Percentiles rank a stretch among this genome's conserved stretches.
Conservation (phyloP, 2,888 invertebrate species). For the Melitaea athalia region DNA sequence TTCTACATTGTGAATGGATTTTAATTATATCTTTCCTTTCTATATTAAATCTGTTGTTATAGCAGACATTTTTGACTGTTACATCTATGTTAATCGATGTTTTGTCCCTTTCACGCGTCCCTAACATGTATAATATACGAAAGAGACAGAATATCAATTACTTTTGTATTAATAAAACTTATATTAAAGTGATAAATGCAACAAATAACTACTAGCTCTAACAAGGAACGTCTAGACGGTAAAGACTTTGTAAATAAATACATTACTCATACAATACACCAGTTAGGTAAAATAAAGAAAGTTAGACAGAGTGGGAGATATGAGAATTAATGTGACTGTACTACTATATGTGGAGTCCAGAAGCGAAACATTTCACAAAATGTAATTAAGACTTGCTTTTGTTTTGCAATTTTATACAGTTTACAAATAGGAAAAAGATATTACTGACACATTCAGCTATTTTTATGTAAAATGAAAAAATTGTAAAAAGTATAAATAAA, state of each 20-base stretch:
- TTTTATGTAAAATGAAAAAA: neutral
- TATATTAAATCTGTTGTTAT: neutral
- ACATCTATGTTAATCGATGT: neutral
- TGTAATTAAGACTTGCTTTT: no score
- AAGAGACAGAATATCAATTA: neutral
- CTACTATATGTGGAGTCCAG: no score
- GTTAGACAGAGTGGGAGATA: no score
- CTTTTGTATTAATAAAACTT: neutral
- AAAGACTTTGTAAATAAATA: neutral
- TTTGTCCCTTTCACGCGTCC: neutral
- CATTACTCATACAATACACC: no score
- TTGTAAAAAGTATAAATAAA: neutral
- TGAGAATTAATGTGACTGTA: no score
- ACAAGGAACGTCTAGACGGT: neutral
- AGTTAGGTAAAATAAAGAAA: no score
- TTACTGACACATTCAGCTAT: no score
- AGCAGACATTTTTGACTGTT: neutral
- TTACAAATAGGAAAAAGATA: no score
- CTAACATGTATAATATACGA: neutral
- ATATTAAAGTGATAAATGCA: conserved; percentile 8
- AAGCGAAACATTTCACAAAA: no score
- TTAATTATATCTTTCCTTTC: neutral
- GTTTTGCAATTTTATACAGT: no score
- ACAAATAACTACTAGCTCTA: conserved; percentile 2
- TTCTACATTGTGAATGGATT: no score